A percentile compares a stretch with the other conserved stretches of the same genome.
phyloP scores from a whole-genome alignment of 2,113 vertebrate species.

The Otolemur garnettii region DNA sequence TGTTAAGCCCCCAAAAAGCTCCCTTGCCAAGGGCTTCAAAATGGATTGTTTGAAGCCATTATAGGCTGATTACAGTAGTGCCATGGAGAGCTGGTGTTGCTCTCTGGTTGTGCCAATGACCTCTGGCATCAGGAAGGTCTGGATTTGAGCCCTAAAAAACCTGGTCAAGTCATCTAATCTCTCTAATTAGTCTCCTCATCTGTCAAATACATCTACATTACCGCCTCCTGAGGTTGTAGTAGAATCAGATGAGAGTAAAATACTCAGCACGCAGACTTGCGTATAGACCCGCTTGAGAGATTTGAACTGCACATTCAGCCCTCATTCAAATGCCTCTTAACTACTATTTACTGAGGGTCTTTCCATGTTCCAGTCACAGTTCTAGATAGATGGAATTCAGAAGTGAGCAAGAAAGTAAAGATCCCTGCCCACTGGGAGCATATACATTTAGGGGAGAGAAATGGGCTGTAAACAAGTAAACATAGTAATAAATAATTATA shows the following conservation, averaged over 20 bases:
- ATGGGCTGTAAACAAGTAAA: background rate
- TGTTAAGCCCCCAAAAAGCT: background rate
- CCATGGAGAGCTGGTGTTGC: background rate
- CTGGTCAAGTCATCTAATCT: background rate
- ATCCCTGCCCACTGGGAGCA: background rate
- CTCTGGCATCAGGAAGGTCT: background rate
- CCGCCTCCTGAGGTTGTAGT: background rate
- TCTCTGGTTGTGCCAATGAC: background rate
- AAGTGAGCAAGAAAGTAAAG: background rate
- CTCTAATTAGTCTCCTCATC: background rate
- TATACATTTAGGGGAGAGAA: background rate
- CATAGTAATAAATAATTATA: background rate
- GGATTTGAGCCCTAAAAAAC: background rate
- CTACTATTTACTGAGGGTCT: background rate
- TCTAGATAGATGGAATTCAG: background rate
- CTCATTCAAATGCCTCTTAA: background rate
- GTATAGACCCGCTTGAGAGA: background rate
- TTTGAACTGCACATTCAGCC: background rate
- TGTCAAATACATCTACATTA: background rate
- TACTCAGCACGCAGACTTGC: background rate
- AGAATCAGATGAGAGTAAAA: background rate
- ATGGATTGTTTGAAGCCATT: background rate
- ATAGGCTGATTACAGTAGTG: background rate
- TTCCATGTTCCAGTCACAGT: background rate
- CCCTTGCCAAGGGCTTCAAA: background rate